Percentiles rank a stretch among this genome's conserved stretches.
These are phyloP conservation scores for Carollia perspicillata DNA, from an alignment of 2,113 vertebrate species.

Conservation along the genomic window DNA sequence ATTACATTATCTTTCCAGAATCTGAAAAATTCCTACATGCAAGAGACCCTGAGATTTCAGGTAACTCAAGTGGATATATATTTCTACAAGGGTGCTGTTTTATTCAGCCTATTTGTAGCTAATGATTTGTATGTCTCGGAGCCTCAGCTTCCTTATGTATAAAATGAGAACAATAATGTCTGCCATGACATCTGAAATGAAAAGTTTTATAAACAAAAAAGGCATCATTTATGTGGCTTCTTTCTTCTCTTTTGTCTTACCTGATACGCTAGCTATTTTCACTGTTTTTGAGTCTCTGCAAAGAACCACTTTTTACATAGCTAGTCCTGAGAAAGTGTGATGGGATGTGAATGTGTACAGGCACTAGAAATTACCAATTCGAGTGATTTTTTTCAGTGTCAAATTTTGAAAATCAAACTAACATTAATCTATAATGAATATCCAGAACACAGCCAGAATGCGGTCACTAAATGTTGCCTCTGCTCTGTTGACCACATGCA, in stretches of 20 bases:
- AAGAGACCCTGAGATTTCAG: not conserved
- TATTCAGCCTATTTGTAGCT: not conserved
- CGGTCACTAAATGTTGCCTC: not conserved
- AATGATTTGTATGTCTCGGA: not conserved
- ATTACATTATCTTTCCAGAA: not conserved
- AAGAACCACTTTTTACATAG: not conserved
- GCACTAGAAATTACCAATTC: not conserved
- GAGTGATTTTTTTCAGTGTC: not conserved
- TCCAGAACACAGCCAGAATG: constrained; percentile 1
- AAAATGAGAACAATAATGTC: not conserved
- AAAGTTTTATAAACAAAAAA: not conserved
- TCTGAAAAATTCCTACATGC: not conserved
- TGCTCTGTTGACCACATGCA: not conserved
- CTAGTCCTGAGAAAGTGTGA: not conserved
- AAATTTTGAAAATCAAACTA: not conserved
- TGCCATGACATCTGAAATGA: not conserved
- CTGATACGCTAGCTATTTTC: not conserved
- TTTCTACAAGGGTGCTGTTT: not conserved
- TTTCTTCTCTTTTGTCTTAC: not conserved
- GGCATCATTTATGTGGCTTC: not conserved
- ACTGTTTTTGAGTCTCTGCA: not conserved
- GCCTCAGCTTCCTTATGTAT: not conserved
- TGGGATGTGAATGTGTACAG: not conserved
- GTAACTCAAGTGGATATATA: not conserved
- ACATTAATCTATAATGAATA: not conserved